These are phyloP conservation scores for Clamator glandarius DNA, from an alignment of 2,797 vertebrate species.

Conservation along the genomic window DNA sequence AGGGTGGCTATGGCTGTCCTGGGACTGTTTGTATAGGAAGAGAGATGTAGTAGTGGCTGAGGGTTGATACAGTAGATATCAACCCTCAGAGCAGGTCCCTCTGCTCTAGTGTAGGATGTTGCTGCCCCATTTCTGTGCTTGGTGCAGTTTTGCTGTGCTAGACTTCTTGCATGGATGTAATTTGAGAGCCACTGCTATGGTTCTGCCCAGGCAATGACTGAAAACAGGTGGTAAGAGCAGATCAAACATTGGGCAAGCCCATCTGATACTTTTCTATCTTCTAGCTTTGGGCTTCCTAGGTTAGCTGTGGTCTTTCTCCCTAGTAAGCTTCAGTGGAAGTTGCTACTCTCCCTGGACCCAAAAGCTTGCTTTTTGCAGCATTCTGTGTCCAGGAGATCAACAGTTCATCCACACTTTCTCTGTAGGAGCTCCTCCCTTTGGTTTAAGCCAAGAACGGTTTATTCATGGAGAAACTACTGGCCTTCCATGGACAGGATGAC, in stretches of 20 bases:
- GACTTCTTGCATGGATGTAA: neutral
- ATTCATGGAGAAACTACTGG: neutral
- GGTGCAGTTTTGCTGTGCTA: neutral
- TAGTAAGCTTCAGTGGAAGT: neutral
- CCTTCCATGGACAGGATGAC: neutral
- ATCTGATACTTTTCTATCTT: neutral
- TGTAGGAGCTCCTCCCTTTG: neutral
- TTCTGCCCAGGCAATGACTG: neutral
- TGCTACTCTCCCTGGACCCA: neutral
- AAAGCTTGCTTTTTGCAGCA: neutral
- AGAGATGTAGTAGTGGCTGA: neutral
- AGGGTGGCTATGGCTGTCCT: neutral
- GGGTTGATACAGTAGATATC: fast-evolving
- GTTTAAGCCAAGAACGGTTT: neutral
- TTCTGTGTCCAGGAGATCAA: neutral
- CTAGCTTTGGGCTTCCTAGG: neutral
- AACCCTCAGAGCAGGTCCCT: neutral
- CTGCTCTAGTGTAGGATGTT: neutral
- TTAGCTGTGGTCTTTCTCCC: no score
- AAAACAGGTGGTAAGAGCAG: neutral
- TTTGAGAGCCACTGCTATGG: neutral
- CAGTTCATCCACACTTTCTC: neutral
- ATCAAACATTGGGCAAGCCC: neutral
- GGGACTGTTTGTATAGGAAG: neutral
- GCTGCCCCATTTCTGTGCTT: neutral